Evolutionary conservation across 37 sponge, comb jelly and placozoan genomes (phyloP).

Genomic region (Spongilla lacustris): DNA sequence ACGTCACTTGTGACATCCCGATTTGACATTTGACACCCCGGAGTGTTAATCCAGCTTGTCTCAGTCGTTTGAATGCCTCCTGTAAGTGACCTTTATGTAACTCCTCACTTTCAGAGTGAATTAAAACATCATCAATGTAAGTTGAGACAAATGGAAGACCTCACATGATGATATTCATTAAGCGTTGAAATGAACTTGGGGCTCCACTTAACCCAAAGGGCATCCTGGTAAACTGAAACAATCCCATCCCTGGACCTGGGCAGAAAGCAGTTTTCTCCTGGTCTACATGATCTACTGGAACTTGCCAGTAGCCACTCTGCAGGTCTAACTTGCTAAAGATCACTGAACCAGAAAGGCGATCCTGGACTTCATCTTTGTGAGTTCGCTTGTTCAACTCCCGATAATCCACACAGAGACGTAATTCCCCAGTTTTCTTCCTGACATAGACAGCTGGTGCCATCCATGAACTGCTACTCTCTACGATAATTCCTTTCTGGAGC

Average conservation of each 20-base stretch:
- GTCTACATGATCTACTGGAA: conserved; percentile 52
- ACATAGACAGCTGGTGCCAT: conserved; percentile 33
- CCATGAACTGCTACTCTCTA: conserved; percentile 42
- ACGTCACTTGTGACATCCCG: conserved; percentile 33
- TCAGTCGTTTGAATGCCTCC: conserved; percentile 57
- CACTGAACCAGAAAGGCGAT: conserved; percentile 35
- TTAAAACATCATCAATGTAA: conserved; percentile 58
- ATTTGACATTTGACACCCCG: conserved; percentile 56
- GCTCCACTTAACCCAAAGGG: conserved; percentile 60
- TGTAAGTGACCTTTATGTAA: conserved; percentile 41
- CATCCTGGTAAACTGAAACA: conserved; percentile 54
- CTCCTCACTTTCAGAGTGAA: conserved; percentile 20
- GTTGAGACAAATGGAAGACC: conserved; percentile 51
- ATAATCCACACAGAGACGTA: conserved; percentile 6
- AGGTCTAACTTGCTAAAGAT: conserved; percentile 54
- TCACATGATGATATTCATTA: conserved; percentile 54
- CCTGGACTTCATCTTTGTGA: conserved; percentile 40
- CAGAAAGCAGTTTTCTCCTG: conserved; percentile 48
- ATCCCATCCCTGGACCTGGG: conserved; percentile 65
- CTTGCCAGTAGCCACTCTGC: conserved; percentile 59
- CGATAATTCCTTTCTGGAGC: conserved; percentile 32
- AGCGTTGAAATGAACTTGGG: conserved; percentile 57
- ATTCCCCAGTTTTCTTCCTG: conserved; percentile 8
- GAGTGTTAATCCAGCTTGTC: conserved; percentile 59
- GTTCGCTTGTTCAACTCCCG: conserved; percentile 6